Evolutionary conservation across 2,113 vertebrate species (phyloP), one percentile per base, ranked within the genome.

Genomic region (Saguinus midas): DNA sequence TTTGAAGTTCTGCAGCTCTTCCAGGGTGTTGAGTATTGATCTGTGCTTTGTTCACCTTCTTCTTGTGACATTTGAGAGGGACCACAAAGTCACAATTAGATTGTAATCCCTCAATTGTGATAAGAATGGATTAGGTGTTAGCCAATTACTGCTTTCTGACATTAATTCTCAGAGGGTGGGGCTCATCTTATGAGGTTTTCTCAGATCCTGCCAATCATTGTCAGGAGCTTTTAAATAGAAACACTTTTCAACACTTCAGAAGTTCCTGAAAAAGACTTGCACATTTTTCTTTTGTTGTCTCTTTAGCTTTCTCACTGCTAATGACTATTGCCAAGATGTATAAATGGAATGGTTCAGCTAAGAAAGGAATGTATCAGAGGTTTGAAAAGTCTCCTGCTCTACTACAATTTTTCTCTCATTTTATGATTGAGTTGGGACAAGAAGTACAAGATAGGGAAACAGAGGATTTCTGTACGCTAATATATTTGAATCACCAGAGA

Each of bases 151-250:
- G 57, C 95, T 92, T 96, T 66, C 58, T 91, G 86, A 96, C 79
- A 91, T 83, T 96, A 80, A 96, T 96, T 96, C 84, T 97, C 79
- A 90, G 90, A 96, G 94, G 97, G 96, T 73, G 92, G 96, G 96
- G 96, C 88, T 97, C 94, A 86, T 97, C 76, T 97, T 92, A 61
- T 58, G 66, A 97, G 73, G 64, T 97, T 97, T 97, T 88, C 92
- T 97, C 91, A 96, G 96, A 96, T 97, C 94, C 95, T 98, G 98
- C 96, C 97, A 97, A 97, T 98, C 97, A 97, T 96, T 97, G 97
- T 97, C 95, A 97, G 94, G 57, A 95, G 95, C 78, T 97, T 97
- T 98, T 97, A 97, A 98, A 97, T 96, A 97, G 97, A 98, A 97
- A 97, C 96, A 91, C 88, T 97, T 98, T 98, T 97, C 88, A 97